phyloP scores from a whole-genome alignment of 2,797 vertebrate species.

The Mycteria americana region DNA sequence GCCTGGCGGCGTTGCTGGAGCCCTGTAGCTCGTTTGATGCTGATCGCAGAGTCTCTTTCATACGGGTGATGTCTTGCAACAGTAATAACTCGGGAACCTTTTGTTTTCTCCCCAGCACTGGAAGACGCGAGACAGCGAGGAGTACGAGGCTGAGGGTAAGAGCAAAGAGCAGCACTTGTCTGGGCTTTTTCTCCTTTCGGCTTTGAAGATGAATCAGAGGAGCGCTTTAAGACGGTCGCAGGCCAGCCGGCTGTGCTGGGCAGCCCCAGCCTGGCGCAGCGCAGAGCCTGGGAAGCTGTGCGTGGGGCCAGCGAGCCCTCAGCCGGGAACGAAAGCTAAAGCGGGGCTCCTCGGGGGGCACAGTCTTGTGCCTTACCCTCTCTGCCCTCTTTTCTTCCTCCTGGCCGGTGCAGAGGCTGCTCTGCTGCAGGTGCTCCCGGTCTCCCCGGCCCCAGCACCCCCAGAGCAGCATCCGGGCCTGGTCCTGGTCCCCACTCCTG shows the following conservation, averaged over 20 bases:
- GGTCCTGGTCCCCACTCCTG: background rate
- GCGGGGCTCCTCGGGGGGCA: background rate
- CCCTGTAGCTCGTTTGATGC: background rate
- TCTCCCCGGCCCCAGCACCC: background rate
- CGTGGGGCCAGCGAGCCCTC: background rate
- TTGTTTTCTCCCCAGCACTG: slow-evolving; percentile 67
- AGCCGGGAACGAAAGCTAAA: background rate
- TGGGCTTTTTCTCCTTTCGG: background rate
- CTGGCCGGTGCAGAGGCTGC: too few relatives aligned
- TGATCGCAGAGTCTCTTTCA: background rate
- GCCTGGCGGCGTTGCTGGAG: background rate
- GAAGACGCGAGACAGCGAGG: slow-evolving; percentile 73
- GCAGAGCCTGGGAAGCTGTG: background rate
- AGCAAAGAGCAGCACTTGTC: background rate
- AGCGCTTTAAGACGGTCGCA: accelerated
- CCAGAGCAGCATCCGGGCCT: background rate
- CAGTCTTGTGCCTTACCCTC: accelerated
- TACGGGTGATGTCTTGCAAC: background rate
- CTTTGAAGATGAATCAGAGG: background rate
- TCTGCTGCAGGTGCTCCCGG: background rate
- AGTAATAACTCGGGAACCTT: background rate
- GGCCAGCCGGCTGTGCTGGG: background rate
- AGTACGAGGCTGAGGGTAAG: slow-evolving; percentile 83
- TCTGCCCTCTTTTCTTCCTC: background rate
- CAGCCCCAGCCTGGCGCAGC: background rate